Conservation (phyloP, 2,888 invertebrate genomes). For the Cryptocephalus moraei region DNA sequence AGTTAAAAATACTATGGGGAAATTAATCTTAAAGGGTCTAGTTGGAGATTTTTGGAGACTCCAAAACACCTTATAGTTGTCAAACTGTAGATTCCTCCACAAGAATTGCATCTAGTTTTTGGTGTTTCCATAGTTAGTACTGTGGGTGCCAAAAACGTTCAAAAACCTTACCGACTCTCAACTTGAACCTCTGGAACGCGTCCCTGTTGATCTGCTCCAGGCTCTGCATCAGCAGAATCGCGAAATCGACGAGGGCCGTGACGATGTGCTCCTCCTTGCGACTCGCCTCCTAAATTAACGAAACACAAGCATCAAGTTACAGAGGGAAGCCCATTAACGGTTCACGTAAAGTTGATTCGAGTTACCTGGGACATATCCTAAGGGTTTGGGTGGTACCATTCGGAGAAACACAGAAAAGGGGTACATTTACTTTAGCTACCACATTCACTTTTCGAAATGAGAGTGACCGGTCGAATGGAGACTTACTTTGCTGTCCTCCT, state of each 20-base stretch:
- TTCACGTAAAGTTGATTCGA: background rate
- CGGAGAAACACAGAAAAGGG: conserved; percentile 5
- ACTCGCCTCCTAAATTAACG: conserved; percentile 51
- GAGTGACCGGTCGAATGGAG: too few species aligned
- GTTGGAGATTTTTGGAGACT: too few species aligned
- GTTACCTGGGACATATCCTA: conserved; percentile 23
- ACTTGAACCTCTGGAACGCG: conserved; percentile 91
- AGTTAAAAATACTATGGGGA: too few species aligned
- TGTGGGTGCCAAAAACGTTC: too few species aligned
- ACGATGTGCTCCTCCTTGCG: conserved; percentile 80
- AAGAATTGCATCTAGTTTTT: too few species aligned
- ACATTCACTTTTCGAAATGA: too few species aligned
- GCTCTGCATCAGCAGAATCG: conserved; percentile 82
- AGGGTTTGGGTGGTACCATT: background rate
- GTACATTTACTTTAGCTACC: too few species aligned
- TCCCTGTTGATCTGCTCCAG: conserved; percentile 92
- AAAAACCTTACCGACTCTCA: conserved; percentile 80
- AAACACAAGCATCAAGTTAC: background rate
- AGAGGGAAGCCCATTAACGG: too few species aligned
- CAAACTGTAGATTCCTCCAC: too few species aligned
- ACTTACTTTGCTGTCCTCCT: conserved; percentile 60
- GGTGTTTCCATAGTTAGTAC: too few species aligned
- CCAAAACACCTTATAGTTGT: too few species aligned
- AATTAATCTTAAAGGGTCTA: too few species aligned
- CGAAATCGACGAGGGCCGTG: conserved; percentile 87